Conservation (phyloP, 2,888 invertebrate species). For the Urechis unicinctus region DNA sequence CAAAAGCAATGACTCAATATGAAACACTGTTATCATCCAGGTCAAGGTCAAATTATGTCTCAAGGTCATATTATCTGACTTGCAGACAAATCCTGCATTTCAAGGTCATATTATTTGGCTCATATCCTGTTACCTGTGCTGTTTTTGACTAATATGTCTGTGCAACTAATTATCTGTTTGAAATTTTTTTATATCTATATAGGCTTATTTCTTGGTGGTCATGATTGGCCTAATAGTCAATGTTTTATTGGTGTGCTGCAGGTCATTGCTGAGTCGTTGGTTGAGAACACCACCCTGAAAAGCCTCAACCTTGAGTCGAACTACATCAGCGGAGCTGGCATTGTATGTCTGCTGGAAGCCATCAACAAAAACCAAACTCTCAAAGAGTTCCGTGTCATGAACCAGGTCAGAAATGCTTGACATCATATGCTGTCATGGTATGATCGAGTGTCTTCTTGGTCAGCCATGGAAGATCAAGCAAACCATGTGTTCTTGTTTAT, state of each 20-base stretch:
- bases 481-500: no score
- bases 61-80: no score
- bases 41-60: neutral
- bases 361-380: slow-evolving; percentile 79
- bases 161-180: no score
- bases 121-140: neutral
- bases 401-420: slow-evolving; percentile 88
- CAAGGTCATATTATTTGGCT: no score
- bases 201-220: no score
- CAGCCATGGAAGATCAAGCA: no score
- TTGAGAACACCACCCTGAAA: slow-evolving; percentile 52
- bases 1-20: no score
- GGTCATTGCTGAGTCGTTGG: slow-evolving; percentile 59
- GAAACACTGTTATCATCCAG: no score
- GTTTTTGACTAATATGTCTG: no score
- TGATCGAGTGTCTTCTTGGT: no score
- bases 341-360: slow-evolving; percentile 79
- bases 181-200: no score
- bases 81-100: neutral
- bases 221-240: neutral
- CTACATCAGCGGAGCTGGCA: slow-evolving; percentile 83
- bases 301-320: slow-evolving; percentile 85
- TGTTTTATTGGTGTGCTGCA: slow-evolving; percentile 18
- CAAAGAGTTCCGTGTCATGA: slow-evolving; percentile 92
- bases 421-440: no score